These are phyloP conservation scores for Ia io DNA, from an alignment of 2,113 vertebrate species.

Conservation along the genomic window DNA sequence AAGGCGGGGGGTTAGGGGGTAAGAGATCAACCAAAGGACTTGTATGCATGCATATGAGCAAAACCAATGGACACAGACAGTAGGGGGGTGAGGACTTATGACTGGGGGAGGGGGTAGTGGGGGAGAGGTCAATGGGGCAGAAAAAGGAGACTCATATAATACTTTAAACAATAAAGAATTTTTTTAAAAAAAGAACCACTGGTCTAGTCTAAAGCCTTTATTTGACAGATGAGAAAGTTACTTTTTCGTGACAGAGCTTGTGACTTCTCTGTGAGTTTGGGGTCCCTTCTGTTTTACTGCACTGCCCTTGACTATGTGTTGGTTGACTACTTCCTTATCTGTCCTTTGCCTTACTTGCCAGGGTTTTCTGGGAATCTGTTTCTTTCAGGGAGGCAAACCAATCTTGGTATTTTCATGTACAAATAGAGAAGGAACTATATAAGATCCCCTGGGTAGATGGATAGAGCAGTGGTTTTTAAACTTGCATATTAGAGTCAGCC, in stretches of 20 bases:
- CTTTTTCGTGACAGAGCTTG: neutral
- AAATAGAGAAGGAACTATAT: neutral
- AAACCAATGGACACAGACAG: no score
- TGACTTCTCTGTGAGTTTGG: neutral
- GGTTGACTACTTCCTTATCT: neutral
- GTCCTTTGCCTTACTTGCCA: neutral
- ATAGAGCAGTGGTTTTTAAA: neutral
- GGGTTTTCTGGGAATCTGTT: neutral
- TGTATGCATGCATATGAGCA: no score
- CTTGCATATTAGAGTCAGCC: neutral
- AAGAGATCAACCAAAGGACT: no score
- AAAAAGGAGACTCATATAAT: no score
- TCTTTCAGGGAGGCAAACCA: neutral
- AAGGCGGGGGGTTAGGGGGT: no score
- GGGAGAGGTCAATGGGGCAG: no score
- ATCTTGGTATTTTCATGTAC: neutral
- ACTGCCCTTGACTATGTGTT: neutral
- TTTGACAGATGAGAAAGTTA: neutral
- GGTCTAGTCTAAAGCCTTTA: neutral
- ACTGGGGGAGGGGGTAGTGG: no score
- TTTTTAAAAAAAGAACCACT: no score
- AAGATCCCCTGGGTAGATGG: neutral
- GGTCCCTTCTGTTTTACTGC: neutral
- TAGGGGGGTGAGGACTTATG: no score
- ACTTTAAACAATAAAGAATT: no score